Base-by-base conservation (phyloP, 2,797 vertebrate genomes). In the Semaprochilodus insignis region DNA sequence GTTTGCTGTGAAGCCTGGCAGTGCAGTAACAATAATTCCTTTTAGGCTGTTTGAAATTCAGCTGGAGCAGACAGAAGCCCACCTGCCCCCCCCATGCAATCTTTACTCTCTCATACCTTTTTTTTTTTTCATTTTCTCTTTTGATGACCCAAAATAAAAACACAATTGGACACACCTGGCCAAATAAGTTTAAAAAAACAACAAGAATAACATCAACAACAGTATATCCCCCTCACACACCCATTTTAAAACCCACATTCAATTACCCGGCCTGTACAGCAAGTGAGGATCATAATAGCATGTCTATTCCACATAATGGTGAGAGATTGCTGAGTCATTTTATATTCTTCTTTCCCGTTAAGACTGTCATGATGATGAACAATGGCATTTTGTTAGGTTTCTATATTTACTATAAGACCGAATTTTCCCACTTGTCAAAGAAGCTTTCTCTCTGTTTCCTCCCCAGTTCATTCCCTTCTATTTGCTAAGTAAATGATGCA, bases 121-220 rank as follows among this genome's bases (percentile, higher is more conserved):
- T 87, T 89, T 88, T 87, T 89, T 91, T 88, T 66, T 77, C 87
- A 87, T 90, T 85, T 84, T 87, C 80, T 63, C 54, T 73, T 83
- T 82, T 66, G 54, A 51, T 67, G 36, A 40, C 62, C 44, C 69
- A 78, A 60, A 84, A 74, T 60, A 60, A 82, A 77, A 78, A 63
- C 63, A 77, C 65, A 72, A 63, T 80, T 31, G 63, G 54, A 54
- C 74, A 67, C 27, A 74, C 79, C 75, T 78, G 57, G 55, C 27
- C 62, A 81, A 63, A 70, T 48, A 70, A 48, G 51, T 81, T 55
- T 65, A 36, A 54, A 81, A 73, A 66, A 34, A 3, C 15, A 54
- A 51, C 13, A 25, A 57, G 13, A 69, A 25, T 13, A 71, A 27
- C 34, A 21, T 8, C 48, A 48, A 48, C 40, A 63, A 25, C 3